Base-by-base conservation (phyloP, 2,797 vertebrate genomes). In the Lepus townsendii region DNA sequence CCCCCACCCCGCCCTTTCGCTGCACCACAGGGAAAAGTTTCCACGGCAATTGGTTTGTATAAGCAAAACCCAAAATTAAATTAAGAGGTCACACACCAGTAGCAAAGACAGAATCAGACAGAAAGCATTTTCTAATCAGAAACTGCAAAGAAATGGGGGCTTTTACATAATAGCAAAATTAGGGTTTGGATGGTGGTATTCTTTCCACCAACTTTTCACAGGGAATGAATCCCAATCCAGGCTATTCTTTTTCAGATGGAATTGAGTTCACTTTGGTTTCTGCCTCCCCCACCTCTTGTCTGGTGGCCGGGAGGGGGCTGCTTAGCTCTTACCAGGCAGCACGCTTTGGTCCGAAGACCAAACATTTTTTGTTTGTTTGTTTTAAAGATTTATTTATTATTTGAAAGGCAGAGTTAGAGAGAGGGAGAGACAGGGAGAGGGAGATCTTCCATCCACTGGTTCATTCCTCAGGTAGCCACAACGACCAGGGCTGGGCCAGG, bases 131-230 rank as follows among this genome's bases (percentile, higher is more conserved):
- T 97, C 96, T 96, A 97, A 97, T 97, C 90, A 75, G 97, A 97
- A 96, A 96, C 90, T 91, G 94, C 94, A 84, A 80, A 22, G 8
- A 95, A 97, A 97, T 4, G 0, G 30, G 94, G 95, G 90, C 77
- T 97, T 98, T 97, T 97, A 96, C 93, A 97, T 96, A 98, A 97
- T 89, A 97, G 96, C 93, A 84, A 98, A 98, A 97, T 98, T 96
- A 97, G 94, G 91, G 96, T 97, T 98, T 98, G 95, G 96, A 95
- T 97, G 96, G 97, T 96, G 95, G 94, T 97, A 97, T 97, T 97
- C 96, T 98, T 90, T 98, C 97, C 95, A 97, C 97, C 96, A 97
- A 98, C 97, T 98, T 98, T 98, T 97, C 97, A 98, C 97, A 98
- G 97, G 86, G 95, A 97, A 92, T 71, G 95, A 96, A 96, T 97